Evolutionary conservation across 2,888 invertebrate genomes (phyloP).

Genomic region (Acanthosepion pharaonis): DNA sequence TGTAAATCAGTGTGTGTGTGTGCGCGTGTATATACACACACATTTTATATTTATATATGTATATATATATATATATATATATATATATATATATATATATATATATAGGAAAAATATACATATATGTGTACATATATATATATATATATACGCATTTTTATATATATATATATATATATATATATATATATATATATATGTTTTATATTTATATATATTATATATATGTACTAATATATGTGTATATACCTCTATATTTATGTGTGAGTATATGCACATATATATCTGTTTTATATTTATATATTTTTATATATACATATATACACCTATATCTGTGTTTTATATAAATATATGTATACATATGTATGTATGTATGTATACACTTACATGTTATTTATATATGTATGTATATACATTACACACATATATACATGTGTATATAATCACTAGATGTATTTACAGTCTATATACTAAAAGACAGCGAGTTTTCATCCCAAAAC

Average conservation of each 20-base stretch:
- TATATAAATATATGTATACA: conserved; percentile 34
- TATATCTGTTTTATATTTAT: neutral
- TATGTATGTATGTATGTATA: conserved; percentile 21
- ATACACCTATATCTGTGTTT: conserved; percentile 33
- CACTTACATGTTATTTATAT: conserved; percentile 34
- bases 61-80: neutral
- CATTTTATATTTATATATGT: conserved; percentile 17
- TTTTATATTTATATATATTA: neutral
- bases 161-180: neutral
- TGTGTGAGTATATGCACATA: neutral
- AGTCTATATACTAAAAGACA: neutral
- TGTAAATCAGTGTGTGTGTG: neutral
- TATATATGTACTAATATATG: conserved; percentile 40
- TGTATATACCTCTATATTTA: conserved; percentile 33
- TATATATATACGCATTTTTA: neutral
- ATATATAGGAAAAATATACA: neutral
- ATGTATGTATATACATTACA: conserved; percentile 40
- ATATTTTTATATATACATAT: conserved; percentile 40
- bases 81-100: neutral
- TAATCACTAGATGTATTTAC: conserved; percentile 33
- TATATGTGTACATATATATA: neutral
- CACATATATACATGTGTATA: neutral
- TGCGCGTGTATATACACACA: neutral
- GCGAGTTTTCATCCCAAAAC: conserved; percentile 33
- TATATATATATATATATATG: neutral